Base-by-base conservation (phyloP, 2,113 vertebrate species). In the Todiramphus chloris region DNA sequence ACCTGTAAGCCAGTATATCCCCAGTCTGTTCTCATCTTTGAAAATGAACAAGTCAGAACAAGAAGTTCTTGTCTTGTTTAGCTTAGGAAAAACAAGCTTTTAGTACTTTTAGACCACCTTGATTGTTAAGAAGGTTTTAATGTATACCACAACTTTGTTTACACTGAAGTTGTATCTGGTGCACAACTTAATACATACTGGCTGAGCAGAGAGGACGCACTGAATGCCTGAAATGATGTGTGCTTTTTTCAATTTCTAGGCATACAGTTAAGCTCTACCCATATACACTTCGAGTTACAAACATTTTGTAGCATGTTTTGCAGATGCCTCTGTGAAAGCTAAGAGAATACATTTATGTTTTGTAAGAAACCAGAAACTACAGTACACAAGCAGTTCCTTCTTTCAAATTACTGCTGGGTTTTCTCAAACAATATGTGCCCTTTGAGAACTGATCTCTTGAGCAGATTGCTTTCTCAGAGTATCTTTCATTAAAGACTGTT, bases 41-140 rank as follows among this genome's bases (percentile, higher is more conserved):
- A 72, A 86, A 92, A 55, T 8, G 14, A 93, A 27, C 88, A 95
- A 94, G 79, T 83, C 85, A 70, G 85, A 80, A 96, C 64, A 0
- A 92, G 92, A 92, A 76, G 63, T 90, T 94, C 78, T 95, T 70
- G 83, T 74, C 77, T 66, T 79, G 41, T 87, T 90, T 53, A 80
- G 67, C 72, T 87, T 90, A 95, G 83, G 85, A 86, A 90, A 95
- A 95, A 83, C 82, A 93, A 93, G 23, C 66, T 87, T 75, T 70
- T 64, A 82, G 82, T 76, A 63, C 75, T 87, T 90, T 76, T n/a
- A 69, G 70, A 66, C 39, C 33, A 56, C 33, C 59, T 72, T 92
- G 48, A 80, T 90, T 95, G 82, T 90, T 92, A 60, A 73, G 48
- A 60, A 58, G 53, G 35, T 90, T 95, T 93, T 80, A 53, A 90